These are phyloP conservation scores for Megathymus violae DNA, from an alignment of 1,140 invertebrate genomes.

Conservation along the genomic window DNA sequence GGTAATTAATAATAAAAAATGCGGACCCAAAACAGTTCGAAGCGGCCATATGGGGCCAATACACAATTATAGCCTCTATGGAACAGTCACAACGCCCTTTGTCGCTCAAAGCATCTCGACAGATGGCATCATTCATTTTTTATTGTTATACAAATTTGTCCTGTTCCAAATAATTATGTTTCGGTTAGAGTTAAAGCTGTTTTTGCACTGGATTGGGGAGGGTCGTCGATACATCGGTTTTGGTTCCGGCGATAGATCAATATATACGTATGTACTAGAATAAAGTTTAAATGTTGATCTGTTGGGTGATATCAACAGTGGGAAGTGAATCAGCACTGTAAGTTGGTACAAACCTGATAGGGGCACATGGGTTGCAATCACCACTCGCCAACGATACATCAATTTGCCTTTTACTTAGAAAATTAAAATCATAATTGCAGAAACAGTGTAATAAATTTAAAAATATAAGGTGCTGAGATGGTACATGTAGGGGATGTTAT, in stretches of 20 bases:
- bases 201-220: background rate
- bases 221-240: background rate
- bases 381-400: no score
- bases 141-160: slow-evolving; percentile 29
- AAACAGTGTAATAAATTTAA: background rate
- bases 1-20: slow-evolving; percentile 41
- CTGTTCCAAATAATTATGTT: slow-evolving; percentile 18
- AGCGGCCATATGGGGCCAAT: slow-evolving; percentile 1
- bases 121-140: slow-evolving; percentile 36
- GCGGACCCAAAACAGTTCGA: slow-evolving; percentile 20
- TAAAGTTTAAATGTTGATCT: no score
- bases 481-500: background rate
- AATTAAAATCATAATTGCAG: background rate
- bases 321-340: no score
- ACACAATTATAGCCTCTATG: slow-evolving; percentile 27
- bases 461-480: background rate
- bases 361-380: no score
- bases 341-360: no score
- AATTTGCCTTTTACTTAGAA: no score
- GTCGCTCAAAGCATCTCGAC: slow-evolving; percentile 12
- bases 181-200: background rate
- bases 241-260: no score
- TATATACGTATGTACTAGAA: no score
- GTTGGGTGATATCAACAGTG: no score
- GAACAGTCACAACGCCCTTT: background rate